Evolutionary conservation across 1,140 invertebrate genomes (phyloP).

Genomic region (Euglossa dilemma): DNA sequence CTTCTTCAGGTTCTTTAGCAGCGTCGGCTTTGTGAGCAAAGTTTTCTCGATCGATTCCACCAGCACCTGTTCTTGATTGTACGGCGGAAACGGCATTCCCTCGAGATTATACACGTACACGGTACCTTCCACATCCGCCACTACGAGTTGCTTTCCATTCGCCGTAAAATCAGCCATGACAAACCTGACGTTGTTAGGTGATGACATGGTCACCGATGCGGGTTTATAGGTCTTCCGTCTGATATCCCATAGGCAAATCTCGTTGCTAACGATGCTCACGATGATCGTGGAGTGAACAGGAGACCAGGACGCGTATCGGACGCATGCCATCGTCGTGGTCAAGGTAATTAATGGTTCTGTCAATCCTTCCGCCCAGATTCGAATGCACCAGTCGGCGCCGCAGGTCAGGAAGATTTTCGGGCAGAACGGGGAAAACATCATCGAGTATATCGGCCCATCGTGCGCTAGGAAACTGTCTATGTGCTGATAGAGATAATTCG

Average conservation of each 20-base stretch:
- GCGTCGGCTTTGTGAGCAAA: constrained; percentile 84
- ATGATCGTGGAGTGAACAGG: constrained; percentile 92
- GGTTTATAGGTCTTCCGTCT: constrained; percentile 86
- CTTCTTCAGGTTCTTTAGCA: constrained; percentile 85
- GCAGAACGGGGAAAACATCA: constrained; percentile 91
- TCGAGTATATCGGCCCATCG: constrained; percentile 89
- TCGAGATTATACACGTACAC: constrained; percentile 86
- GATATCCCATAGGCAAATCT: constrained; percentile 89
- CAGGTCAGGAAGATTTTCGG: constrained; percentile 89
- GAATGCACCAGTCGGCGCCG: constrained; percentile 91
- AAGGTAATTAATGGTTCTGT: constrained; percentile 86
- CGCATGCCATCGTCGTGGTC: constrained; percentile 82
- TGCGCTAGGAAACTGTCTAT: constrained; percentile 90
- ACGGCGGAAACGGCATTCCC: constrained; percentile 87
- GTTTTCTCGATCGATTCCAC: constrained; percentile 84
- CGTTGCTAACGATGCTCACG: constrained; percentile 88
- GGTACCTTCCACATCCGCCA: constrained; percentile 85
- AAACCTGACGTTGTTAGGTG: constrained; percentile 77
- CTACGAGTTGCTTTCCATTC: constrained; percentile 86
- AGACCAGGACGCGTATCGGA: constrained; percentile 89
- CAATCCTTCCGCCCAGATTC: constrained; percentile 89
- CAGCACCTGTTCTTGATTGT: constrained; percentile 85
- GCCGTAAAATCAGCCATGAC: constrained; percentile 84
- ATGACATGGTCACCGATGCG: constrained; percentile 83
- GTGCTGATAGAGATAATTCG: constrained; percentile 85